Evolutionary conservation across 2,888 invertebrate species (phyloP).

Genomic region (Rhodophaea formosa): DNA sequence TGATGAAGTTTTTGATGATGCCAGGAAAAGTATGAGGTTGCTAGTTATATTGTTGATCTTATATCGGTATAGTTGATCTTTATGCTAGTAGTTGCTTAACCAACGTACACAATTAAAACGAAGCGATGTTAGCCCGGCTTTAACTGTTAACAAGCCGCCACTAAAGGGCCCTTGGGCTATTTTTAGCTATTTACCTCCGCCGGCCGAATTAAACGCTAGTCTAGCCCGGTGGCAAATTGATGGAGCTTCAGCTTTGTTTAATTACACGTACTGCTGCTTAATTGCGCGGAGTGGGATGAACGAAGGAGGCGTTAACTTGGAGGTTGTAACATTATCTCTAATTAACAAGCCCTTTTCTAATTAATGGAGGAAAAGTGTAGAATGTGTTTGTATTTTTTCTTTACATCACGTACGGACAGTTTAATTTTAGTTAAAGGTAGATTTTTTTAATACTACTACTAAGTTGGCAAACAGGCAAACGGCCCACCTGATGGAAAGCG

Average conservation of each 20-base stretch:
- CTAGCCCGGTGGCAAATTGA: not conserved
- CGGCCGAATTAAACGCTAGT: not conserved
- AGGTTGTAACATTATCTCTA: not conserved
- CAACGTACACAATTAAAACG: too few relatives aligned
- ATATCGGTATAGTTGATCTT: too few relatives aligned
- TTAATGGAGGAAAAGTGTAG: not conserved
- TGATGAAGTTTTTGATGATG: too few relatives aligned
- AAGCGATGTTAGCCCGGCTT: not conserved
- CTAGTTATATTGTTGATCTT: too few relatives aligned
- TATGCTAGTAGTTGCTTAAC: too few relatives aligned
- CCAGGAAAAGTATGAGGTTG: too few relatives aligned
- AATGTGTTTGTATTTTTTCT: too few relatives aligned
- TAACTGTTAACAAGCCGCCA: not conserved
- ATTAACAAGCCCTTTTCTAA: not conserved
- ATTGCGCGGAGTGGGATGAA: not conserved
- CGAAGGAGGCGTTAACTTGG: not conserved
- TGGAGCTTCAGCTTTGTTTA: not conserved
- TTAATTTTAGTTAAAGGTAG: too few relatives aligned
- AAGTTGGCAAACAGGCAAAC: too few relatives aligned
- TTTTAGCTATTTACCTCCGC: not conserved
- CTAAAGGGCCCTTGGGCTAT: not conserved
- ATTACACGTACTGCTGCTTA: not conserved
- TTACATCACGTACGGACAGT: too few relatives aligned
- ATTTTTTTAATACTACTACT: too few relatives aligned
- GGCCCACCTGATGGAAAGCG: too few relatives aligned